Base-by-base conservation (phyloP, 2,797 vertebrate species). In the Danio jaintianensis region DNA sequence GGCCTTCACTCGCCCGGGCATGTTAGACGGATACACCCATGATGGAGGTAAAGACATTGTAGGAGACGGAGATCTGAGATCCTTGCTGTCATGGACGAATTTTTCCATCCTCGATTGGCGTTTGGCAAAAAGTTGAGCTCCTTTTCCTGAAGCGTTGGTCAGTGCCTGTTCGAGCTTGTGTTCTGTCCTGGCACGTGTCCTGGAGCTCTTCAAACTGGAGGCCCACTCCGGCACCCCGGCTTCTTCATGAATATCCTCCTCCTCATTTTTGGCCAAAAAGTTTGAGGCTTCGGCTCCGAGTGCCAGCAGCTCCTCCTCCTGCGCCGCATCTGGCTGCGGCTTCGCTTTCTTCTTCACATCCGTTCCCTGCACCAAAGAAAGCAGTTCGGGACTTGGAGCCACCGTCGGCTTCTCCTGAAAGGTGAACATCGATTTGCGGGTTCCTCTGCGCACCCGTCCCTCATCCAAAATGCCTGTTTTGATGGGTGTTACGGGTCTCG, bases 21-120 rank as follows among this genome's bases (percentile, higher is more conserved):
- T 95, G 1, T 91, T 96, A 20, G 94, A 91, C 1, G 95, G 94
- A 5, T 96, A 99, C 52, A 97, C 96, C 97, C 97, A 99, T 82
- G 97, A 99, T 0, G 98, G 96, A 76, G 98, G 98, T 88, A 99
- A 90, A 78, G 98, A 99, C 93, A 96, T 95, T 0, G 98, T 97
- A 15, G 98, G 98, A 0, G 98, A 99, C 0, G 96, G 96, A 83
- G 95, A 96, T 82, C 97, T 93, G 42, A 92, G 86, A 36, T 93
- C 90, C 0, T 95, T 89, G 11, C 93, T 94, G 84, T 98, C 96
- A 0, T 97, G 87, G 12, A 97, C 90, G 0, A 94, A 99, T 81
- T 96, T 97, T 89, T 99, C 97, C 98, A 99, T 99, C 83, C 98
- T 95, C 15, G 96, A 96, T 81, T 98, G 98, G 16, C 98, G 94